Evolutionary conservation across 2,888 invertebrate species (phyloP).

Genomic region (Erebia epiphron): DNA sequence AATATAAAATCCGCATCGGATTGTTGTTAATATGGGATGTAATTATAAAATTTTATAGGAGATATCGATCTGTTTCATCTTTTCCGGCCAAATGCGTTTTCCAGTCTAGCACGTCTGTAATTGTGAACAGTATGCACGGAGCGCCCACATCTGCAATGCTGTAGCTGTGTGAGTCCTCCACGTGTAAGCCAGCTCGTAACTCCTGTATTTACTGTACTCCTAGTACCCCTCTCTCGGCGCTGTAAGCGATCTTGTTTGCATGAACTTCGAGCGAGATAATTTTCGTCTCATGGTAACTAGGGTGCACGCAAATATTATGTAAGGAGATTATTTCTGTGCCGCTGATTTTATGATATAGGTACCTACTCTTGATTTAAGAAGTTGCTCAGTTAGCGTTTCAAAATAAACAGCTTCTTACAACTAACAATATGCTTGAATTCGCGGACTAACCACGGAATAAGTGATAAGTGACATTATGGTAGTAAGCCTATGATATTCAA

Average conservation of each 20-base stretch:
- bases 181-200: slow-evolving; percentile 48
- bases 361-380: slow-evolving; percentile 8
- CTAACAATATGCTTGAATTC: too few relatives aligned
- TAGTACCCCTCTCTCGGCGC: slow-evolving; percentile 49
- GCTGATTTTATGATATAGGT: slow-evolving; percentile 14
- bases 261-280: slow-evolving; percentile 45
- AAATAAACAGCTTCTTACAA: neutral
- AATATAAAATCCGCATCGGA: neutral
- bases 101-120: slow-evolving; percentile 68
- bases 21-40: slow-evolving; percentile 7
- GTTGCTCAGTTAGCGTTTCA: slow-evolving; percentile 3
- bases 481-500: too few relatives aligned
- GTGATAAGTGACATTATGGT: too few relatives aligned
- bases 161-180: slow-evolving; percentile 59
- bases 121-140: slow-evolving; percentile 47
- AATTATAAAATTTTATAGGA: slow-evolving; percentile 28
- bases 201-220: slow-evolving; percentile 45
- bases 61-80: slow-evolving; percentile 63
- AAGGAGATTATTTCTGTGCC: slow-evolving; percentile 39
- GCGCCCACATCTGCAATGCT: slow-evolving; percentile 37
- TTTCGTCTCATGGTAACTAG: slow-evolving; percentile 41
- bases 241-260: slow-evolving; percentile 53
- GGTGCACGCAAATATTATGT: slow-evolving; percentile 38
- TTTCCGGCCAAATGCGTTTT: slow-evolving; percentile 70
- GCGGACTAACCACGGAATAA: too few relatives aligned